phyloP scores from a whole-genome alignment of 2,888 invertebrate species.

The Dynastes tityus region DNA sequence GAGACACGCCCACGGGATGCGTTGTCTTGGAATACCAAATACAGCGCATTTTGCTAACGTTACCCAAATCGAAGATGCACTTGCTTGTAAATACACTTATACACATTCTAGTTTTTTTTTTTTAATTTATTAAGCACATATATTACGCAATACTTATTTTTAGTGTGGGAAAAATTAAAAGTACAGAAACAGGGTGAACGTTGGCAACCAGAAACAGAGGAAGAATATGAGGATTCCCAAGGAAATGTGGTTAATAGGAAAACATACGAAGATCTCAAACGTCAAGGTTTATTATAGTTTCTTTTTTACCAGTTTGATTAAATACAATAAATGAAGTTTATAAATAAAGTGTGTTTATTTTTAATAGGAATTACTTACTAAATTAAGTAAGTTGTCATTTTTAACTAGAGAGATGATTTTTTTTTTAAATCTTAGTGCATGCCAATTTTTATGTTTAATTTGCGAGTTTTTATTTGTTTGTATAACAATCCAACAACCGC shows the following conservation, averaged over 20 bases:
- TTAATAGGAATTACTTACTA: too few relatives aligned
- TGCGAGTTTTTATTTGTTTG: too few relatives aligned
- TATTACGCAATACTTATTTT: background rate
- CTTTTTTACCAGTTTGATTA: background rate
- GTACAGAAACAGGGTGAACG: conserved; percentile 95
- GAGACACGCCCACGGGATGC: conserved; percentile 95
- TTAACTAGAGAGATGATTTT: too few relatives aligned
- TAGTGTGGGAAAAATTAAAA: conserved; percentile 98
- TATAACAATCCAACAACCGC: too few relatives aligned
- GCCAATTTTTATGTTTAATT: too few relatives aligned
- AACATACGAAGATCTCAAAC: conserved; percentile 97
- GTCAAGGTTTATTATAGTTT: conserved; percentile 93
- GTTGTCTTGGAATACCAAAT: conserved; percentile 98
- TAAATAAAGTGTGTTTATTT: too few relatives aligned
- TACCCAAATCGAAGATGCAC: conserved; percentile 97
- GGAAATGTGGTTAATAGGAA: conserved; percentile 99
- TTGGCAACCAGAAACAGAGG: conserved; percentile 97
- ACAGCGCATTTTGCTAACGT: conserved; percentile 99
- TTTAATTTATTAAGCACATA: background rate
- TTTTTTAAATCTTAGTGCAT: too few relatives aligned
- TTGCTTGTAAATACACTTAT: conserved; percentile 81
- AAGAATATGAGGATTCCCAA: conserved; percentile 98
- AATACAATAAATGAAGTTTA: conserved; percentile 10
- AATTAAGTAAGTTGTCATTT: too few relatives aligned
- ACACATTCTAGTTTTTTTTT: too few relatives aligned